A percentile compares a stretch with the other conserved stretches of the same genome.
phyloP scores from a whole-genome alignment of 2,888 invertebrate species.

The Zygogramma bicolorata region DNA sequence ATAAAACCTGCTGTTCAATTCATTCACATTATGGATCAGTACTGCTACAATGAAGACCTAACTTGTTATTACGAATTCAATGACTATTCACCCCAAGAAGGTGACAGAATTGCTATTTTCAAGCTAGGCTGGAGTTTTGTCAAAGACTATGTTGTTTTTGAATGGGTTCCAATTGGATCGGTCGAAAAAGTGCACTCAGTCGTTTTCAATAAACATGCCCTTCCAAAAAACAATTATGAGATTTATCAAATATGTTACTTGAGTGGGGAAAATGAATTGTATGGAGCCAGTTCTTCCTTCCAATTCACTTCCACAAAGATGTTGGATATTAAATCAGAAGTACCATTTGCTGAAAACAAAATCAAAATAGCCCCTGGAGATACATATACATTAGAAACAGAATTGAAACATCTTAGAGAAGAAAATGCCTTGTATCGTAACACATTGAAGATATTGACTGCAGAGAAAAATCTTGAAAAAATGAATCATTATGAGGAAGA shows the following conservation, averaged over 20 bases:
- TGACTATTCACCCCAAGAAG: conserved; percentile 59
- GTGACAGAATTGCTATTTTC: conserved; percentile 62
- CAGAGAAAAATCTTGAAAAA: conserved; percentile 31
- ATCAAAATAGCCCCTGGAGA: not conserved
- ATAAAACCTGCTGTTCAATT: conserved; percentile 53
- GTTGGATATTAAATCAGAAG: conserved; percentile 18
- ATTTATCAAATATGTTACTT: conserved; percentile 64
- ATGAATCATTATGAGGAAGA: conserved; percentile 50
- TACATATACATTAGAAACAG: conserved; percentile 25
- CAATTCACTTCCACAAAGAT: conserved; percentile 53
- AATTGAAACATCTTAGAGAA: conserved; percentile 52
- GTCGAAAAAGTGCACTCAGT: conserved; percentile 43
- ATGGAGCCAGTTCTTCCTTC: conserved; percentile 62
- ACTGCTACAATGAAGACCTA: conserved; percentile 57
- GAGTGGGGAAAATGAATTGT: conserved; percentile 60
- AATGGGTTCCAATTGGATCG: conserved; percentile 55
- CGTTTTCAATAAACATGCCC: conserved; percentile 55
- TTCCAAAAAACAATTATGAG: conserved; percentile 57
- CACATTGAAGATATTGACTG: conserved; percentile 49
- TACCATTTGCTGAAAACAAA: conserved; percentile 15
- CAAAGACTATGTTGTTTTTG: conserved; percentile 62
- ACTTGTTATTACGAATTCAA: conserved; percentile 56
- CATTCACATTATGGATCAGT: conserved; percentile 56
- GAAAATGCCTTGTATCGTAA: conserved; percentile 55
- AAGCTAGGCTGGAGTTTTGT: conserved; percentile 62